Conservation (phyloP, 2,797 vertebrate genomes). For the Myioborus melanocephalus region DNA sequence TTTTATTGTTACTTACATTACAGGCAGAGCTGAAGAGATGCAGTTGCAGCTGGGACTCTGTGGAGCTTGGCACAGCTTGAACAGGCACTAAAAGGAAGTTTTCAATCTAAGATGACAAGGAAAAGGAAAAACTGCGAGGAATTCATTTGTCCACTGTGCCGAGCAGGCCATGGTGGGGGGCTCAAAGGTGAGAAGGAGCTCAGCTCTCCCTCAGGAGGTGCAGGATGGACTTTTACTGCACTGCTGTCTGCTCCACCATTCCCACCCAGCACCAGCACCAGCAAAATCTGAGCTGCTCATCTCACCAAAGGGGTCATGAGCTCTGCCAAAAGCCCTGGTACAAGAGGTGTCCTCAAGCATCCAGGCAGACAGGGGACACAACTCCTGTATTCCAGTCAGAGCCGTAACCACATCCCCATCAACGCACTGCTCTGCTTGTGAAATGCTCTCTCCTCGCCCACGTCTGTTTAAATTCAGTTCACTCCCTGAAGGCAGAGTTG, state of each 20-base stretch:
- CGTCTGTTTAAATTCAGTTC: neutral
- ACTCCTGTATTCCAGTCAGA: neutral
- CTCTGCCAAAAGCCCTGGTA: neutral
- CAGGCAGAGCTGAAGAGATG: neutral
- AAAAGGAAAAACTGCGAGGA: neutral
- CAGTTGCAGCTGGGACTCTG: rapidly evolving
- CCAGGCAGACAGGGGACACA: neutral
- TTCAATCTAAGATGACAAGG: neutral
- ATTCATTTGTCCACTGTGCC: rapidly evolving
- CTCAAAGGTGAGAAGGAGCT: neutral
- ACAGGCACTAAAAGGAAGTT: neutral
- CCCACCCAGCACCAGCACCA: neutral
- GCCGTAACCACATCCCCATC: neutral
- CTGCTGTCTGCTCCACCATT: neutral
- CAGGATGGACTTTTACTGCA: neutral
- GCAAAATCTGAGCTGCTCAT: neutral
- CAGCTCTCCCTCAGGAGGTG: neutral
- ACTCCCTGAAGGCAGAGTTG: neutral
- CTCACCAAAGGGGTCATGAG: neutral
- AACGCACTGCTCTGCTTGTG: rapidly evolving
- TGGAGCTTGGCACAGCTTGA: neutral
- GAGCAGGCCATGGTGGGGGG: neutral
- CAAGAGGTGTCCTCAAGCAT: neutral
- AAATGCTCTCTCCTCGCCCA: neutral
- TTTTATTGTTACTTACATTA: neutral